Evolutionary conservation across 2,888 invertebrate species (phyloP).

Genomic region (Monopis laevigella): DNA sequence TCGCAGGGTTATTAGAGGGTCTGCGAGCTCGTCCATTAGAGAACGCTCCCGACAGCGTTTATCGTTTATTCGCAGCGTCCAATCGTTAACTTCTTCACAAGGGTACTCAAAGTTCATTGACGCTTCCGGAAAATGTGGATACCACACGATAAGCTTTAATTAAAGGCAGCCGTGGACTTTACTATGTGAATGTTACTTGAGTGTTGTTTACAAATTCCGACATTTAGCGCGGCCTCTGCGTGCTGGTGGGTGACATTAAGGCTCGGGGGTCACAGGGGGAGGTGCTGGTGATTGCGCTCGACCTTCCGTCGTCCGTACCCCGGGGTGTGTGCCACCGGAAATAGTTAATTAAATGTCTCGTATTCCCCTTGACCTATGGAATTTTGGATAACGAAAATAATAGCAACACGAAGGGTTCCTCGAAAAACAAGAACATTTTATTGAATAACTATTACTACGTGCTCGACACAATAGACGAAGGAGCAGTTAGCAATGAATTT

Average conservation of each 20-base stretch:
- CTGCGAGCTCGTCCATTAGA: background rate
- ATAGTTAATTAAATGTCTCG: conserved; percentile 1
- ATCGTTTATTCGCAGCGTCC: conserved; percentile 1
- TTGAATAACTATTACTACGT: too few species aligned
- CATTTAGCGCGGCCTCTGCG: conserved; percentile 27
- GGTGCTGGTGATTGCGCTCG: conserved; percentile 21
- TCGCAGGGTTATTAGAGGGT: conserved; percentile 3
- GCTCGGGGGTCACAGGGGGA: conserved; percentile 22
- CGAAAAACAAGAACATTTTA: too few species aligned
- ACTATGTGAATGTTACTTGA: conserved; percentile 12
- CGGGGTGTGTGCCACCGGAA: conserved; percentile 17
- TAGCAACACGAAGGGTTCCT: too few species aligned
- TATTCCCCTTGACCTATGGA: conserved; percentile 7
- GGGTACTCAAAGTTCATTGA: conserved; percentile 8
- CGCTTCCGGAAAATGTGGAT: conserved; percentile 9
- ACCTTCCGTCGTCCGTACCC: conserved; percentile 20
- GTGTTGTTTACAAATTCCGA: conserved; percentile 30
- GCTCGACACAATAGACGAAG: too few species aligned
- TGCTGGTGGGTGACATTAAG: conserved; percentile 26
- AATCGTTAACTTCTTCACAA: conserved; percentile 1
- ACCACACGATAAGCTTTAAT: conserved; percentile 7
- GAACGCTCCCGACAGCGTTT: conserved; percentile 2
- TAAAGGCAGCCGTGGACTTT: conserved; percentile 10
- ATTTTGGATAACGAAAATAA: conserved; percentile 9
- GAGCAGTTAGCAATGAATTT: too few species aligned